Evolutionary conservation across 2,888 invertebrate species (phyloP).

Genomic region (Clitarchus hookeri): DNA sequence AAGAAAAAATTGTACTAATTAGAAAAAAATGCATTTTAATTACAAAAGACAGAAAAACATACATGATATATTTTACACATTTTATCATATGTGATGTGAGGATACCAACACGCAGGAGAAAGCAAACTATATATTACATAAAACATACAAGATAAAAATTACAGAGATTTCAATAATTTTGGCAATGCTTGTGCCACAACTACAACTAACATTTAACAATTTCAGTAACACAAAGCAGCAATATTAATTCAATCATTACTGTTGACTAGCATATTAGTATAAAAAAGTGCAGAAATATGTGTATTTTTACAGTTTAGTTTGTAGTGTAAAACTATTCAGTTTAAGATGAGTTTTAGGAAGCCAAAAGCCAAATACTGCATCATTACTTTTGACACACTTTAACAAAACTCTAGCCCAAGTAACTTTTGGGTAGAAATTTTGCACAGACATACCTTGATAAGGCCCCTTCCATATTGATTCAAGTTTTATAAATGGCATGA

Average conservation of each 20-base stretch:
- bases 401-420: not conserved
- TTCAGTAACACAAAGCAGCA: not conserved
- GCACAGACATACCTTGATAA: not conserved
- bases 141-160: constrained; percentile 30
- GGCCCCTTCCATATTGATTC: not conserved
- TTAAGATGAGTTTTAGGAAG: not conserved
- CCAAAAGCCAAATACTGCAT: not conserved
- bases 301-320: not conserved
- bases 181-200: constrained; percentile 18
- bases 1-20: constrained; percentile 21
- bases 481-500: not conserved
- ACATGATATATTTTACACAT: constrained; percentile 32
- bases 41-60: constrained; percentile 39
- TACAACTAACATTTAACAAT: constrained; percentile 18
- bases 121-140: constrained; percentile 27
- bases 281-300: constrained; percentile 27
- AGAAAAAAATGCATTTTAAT: constrained; percentile 38
- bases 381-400: not conserved
- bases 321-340: not conserved
- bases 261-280: constrained; percentile 41
- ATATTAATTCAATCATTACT: constrained; percentile 1
- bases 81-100: constrained; percentile 34
- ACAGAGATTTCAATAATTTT: constrained; percentile 23
- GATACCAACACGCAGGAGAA: constrained; percentile 28
- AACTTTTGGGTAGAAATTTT: not conserved